These are phyloP conservation scores for Coboldia fuscipes DNA, from an alignment of 1,140 invertebrate genomes.

Conservation along the genomic window DNA sequence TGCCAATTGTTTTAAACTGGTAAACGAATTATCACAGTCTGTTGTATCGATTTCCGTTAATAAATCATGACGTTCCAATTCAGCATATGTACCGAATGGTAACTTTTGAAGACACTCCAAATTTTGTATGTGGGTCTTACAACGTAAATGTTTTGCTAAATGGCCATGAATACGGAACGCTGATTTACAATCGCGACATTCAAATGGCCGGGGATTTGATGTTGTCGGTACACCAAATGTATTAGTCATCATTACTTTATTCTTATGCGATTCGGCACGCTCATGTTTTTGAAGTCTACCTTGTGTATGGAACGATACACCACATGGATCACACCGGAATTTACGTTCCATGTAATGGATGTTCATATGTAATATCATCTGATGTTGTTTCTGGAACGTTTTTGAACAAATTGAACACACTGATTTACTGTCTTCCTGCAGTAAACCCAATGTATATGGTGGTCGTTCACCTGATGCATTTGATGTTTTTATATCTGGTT, in stretches of 20 bases:
- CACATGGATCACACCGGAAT: conserved; percentile 77
- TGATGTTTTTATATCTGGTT: not conserved
- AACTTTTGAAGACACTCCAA: conserved; percentile 81
- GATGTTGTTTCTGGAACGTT: conserved; percentile 73
- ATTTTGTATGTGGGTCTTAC: conserved; percentile 93
- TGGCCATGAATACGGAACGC: conserved; percentile 93
- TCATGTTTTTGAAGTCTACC: conserved; percentile 85
- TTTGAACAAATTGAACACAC: conserved; percentile 79
- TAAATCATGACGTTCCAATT: conserved; percentile 75
- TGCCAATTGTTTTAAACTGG: conserved; percentile 57
- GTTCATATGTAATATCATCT: conserved; percentile 79
- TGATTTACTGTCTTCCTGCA: conserved; percentile 50
- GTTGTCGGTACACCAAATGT: conserved; percentile 65
- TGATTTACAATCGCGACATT: conserved; percentile 86
- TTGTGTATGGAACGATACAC: conserved; percentile 74
- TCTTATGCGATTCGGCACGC: conserved; percentile 71
- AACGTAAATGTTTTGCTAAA: conserved; percentile 85
- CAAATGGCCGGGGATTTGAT: conserved; percentile 81
- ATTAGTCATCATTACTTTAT: conserved; percentile 74
- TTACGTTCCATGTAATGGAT: conserved; percentile 90
- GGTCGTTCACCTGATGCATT: not conserved
- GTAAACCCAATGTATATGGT: conserved; percentile 11
- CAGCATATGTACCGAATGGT: conserved; percentile 88
- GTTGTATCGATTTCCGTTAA: conserved; percentile 85
- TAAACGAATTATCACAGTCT: conserved; percentile 80